Conservation (phyloP, 1,140 invertebrate genomes). For the Phthorimaea operculella region DNA sequence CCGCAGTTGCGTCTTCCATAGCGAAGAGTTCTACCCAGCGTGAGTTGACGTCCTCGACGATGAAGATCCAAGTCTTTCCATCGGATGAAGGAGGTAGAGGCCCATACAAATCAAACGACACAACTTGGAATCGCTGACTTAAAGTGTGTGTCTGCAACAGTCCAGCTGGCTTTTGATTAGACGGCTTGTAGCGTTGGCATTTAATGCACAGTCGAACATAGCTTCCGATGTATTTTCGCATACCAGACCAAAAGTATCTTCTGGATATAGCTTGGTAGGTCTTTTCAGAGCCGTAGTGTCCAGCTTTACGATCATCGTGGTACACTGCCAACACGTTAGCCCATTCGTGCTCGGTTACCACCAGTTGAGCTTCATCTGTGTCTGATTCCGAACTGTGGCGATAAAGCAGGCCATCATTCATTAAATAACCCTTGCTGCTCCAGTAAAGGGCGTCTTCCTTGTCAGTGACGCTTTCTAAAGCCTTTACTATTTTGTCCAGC, state of each 20-base stretch:
- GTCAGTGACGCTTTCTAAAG: conserved; percentile 19
- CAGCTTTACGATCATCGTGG: conserved; percentile 27
- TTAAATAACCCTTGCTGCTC: conserved; percentile 9
- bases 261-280: conserved; percentile 10
- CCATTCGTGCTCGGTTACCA: conserved; percentile 19
- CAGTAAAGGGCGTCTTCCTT: conserved; percentile 22
- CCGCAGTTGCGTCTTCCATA: conserved; percentile 28
- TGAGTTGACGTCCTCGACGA: conserved; percentile 30
- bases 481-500: conserved; percentile 25
- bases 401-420: conserved; percentile 19
- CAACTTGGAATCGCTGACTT: conserved; percentile 27
- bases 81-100: conserved; percentile 21
- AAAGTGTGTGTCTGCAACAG: conserved; percentile 16
- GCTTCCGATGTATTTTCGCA: conserved; percentile 22
- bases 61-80: conserved; percentile 30
- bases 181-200: conserved; percentile 1
- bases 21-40: conserved; percentile 42
- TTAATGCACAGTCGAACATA: conserved; percentile 31
- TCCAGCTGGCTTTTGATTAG: conserved; percentile 29
- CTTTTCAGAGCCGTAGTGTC: conserved; percentile 24
- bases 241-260: conserved; percentile 32
- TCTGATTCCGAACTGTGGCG: conserved; percentile 1
- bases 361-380: conserved; percentile 7
- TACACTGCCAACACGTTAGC: conserved; percentile 16
- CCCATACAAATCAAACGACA: conserved; percentile 32